Evolutionary conservation across 2,113 vertebrate genomes (phyloP), one percentile per base, ranked within the genome.

Genomic region (Zosterops japonicus): DNA sequence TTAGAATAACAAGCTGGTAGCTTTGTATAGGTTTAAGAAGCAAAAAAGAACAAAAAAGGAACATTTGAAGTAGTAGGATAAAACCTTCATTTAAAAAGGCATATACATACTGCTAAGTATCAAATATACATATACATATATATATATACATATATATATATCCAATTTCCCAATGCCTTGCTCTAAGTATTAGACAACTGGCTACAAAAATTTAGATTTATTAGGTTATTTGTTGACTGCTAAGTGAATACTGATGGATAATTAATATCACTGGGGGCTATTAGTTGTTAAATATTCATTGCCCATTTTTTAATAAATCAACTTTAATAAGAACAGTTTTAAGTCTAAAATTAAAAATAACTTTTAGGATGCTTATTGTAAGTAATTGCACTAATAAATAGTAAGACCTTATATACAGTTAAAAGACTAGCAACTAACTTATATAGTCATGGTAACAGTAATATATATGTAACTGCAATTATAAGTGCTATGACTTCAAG

Each of bases 81-180:
- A 57, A 79, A 57, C 1, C 5, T 56, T 55, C 11, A 52, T 15
- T 2, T 46, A 55, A 59, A 70, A 22, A 15, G 3, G 7, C 15
- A 19, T 2, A 6, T 4, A 14, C 0, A 2, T 29, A 31, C 50
- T 63, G 7, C 17, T 16, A 17, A 53, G 22, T 35, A 61, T 19
- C 31, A 70, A 8, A 20, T 29, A 42, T 14, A 41, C 12, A 27
- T 25, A 5, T 19, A 41, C 50, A 47, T 50, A 25, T 4, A 11
- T 2, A 36, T 14, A 3, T 4, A 31, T 14, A 5, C 3, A 12
- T 5, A 11, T 2, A 36, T 14, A 3, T 3, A 31, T 17, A 5
- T 18, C 4, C 10, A 28, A 11, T 42, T 89, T 83, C 53, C 53
- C 23, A 56, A 6, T 11, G 14, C 12, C 36, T 74, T 74, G 11